Conservation (phyloP, 2,888 invertebrate genomes). For the Aethes cnicana region DNA sequence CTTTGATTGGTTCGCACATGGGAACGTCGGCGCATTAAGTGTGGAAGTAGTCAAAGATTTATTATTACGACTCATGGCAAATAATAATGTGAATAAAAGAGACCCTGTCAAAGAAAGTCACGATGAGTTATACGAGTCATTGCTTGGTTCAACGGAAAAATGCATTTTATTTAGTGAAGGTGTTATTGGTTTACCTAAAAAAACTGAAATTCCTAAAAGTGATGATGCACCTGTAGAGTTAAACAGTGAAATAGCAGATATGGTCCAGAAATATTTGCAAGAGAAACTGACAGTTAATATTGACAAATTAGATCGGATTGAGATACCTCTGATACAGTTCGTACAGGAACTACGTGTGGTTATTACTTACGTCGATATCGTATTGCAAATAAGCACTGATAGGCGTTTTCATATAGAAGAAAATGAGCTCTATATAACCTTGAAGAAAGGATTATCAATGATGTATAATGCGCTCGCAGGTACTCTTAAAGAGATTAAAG, state of each 20-base stretch:
- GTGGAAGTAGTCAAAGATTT: slow-evolving; percentile 45
- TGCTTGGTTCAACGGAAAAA: slow-evolving; percentile 58
- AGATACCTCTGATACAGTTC: slow-evolving; percentile 42
- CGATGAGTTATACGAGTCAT: slow-evolving; percentile 46
- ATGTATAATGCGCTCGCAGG: slow-evolving; percentile 47
- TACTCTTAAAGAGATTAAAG: slow-evolving; percentile 45
- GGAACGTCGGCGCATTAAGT: slow-evolving; percentile 44
- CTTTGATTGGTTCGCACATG: slow-evolving; percentile 58
- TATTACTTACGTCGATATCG: slow-evolving; percentile 51
- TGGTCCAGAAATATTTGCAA: slow-evolving; percentile 45
- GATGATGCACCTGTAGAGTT: slow-evolving; percentile 42
- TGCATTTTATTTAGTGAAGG: slow-evolving; percentile 66
- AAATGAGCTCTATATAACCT: slow-evolving; percentile 40
- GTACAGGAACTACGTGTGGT: slow-evolving; percentile 46
- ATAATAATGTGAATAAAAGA: slow-evolving; percentile 62
- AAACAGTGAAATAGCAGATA: slow-evolving; percentile 42
- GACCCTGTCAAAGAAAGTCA: no score
- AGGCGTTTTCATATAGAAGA: slow-evolving; percentile 41
- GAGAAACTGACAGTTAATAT: slow-evolving; percentile 36
- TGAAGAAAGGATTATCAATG: slow-evolving; percentile 44
- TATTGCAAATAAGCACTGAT: slow-evolving; percentile 48
- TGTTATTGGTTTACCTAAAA: slow-evolving; percentile 46
- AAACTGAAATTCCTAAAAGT: slow-evolving; percentile 19
- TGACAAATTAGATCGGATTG: slow-evolving; percentile 38
- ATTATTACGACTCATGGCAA: slow-evolving; percentile 54